phyloP scores from a whole-genome alignment of 2,888 invertebrate species.

The Hypercompe scribonia region DNA sequence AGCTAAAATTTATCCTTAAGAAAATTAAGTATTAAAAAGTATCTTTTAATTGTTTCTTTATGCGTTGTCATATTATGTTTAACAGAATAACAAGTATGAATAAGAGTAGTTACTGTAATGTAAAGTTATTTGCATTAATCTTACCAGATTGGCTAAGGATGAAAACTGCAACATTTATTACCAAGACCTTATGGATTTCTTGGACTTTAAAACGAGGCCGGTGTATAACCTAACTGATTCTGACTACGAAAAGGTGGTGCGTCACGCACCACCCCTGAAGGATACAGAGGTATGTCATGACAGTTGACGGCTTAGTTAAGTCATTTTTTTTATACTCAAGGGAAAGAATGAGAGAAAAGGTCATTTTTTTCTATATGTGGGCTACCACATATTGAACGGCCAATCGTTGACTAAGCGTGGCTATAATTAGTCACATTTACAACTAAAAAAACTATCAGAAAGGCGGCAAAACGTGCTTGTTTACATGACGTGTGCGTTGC shows the following conservation, averaged over 20 bases:
- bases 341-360: background rate
- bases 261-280: constrained; percentile 79
- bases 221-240: constrained; percentile 70
- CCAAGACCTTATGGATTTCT: constrained; percentile 89
- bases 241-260: constrained; percentile 73
- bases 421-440: too few species aligned
- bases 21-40: too few species aligned
- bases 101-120: background rate
- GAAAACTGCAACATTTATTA: constrained; percentile 89
- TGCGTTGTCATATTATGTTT: background rate
- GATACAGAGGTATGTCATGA: constrained; percentile 69
- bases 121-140: background rate
- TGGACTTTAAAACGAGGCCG: constrained; percentile 88
- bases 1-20: too few species aligned
- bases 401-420: background rate
- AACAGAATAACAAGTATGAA: background rate
- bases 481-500: too few species aligned
- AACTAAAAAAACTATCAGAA: too few species aligned
- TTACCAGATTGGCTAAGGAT: constrained; percentile 87
- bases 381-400: background rate
- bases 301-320: too few species aligned
- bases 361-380: background rate
- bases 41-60: background rate
- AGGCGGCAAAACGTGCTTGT: too few species aligned
- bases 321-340: too few species aligned